Evolutionary conservation across 2,888 invertebrate genomes (phyloP), one percentile per base, ranked within the genome.

Genomic region (Strigamia transsilvanica): DNA sequence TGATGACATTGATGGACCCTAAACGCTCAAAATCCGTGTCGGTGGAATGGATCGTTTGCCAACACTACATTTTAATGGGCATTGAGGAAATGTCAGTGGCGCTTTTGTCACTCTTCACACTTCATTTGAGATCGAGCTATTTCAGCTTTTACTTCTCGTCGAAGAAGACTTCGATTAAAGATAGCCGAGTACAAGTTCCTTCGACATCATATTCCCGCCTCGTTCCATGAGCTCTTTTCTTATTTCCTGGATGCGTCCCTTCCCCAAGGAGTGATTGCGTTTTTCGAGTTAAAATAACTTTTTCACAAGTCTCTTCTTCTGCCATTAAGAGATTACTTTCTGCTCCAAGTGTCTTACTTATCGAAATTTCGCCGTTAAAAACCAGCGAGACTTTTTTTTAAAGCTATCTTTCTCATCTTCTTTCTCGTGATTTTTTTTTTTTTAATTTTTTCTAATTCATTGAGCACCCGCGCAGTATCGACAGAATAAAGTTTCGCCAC

Each of bases 241-340:
- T 46, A 46, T 46, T 46, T 46, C 46, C 46, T 46, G 46, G 46
- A 46, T 46, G 46, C 46, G 3, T 46, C 46, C 46, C 46, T 6
- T 46, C 46, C 46, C 46, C 12, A 15, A 2, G 46, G 46, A 46
- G 46, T 46, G 46, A 46, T 46, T 46, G 46, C 4, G 46, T 46
- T 46, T 34, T 46, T 46, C 46, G 46, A 46, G 46, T 46, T 46
- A 46, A 46, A 46, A 46, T 46, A 46, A 46, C 46, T 46, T 46
- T 46, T 46, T 46, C 46, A 46, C 46, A 46, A 15, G 46, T 46
- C 46, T 15, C 46, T 46, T 46, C 46, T 46, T 15, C 46, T 46
- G 46, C 46, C 46, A 46, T 46, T 46, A 46, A 46, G 46, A 46
- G 46, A 46, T 46, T 46, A 46, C 46, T 46, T 46, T 46, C 46